phyloP scores from a whole-genome alignment of 1,140 invertebrate genomes.

The Panagrolaimus sp. region DNA sequence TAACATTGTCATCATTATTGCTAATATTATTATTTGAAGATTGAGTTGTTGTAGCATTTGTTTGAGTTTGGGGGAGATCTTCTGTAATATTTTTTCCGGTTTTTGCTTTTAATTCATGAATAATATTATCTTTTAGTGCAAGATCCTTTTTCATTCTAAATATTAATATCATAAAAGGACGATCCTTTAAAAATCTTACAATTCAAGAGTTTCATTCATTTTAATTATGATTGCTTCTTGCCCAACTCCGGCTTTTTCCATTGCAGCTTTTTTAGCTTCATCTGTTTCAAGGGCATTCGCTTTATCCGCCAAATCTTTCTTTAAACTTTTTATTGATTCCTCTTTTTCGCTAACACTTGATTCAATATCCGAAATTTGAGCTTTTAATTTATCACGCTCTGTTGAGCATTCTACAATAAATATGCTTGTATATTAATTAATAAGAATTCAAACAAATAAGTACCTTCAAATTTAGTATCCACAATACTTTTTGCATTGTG shows the following conservation, averaged over 20 bases:
- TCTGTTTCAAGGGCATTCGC: constrained; percentile 6
- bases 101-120: not conserved
- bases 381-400: not conserved
- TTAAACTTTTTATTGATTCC: not conserved
- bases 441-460: not conserved
- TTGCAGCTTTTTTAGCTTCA: constrained; percentile 20
- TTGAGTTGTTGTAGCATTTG: not conserved
- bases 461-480: constrained; percentile 1
- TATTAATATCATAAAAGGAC: too few species aligned
- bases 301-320: not conserved
- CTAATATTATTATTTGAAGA: not conserved
- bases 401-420: constrained; percentile 18
- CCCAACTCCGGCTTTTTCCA: constrained; percentile 19
- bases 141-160: constrained; percentile 9
- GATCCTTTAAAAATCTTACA: not conserved
- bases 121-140: constrained; percentile 5
- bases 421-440: not conserved
- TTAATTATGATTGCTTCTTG: constrained; percentile 27
- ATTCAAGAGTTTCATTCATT: constrained; percentile 26
- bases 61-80: not conserved
- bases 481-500: not conserved
- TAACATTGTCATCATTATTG: not conserved
- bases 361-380: not conserved
- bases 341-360: not conserved
- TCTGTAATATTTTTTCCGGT: not conserved